Evolutionary conservation across 2,888 invertebrate species (phyloP).

Genomic region (Pristionchus mayeri): DNA sequence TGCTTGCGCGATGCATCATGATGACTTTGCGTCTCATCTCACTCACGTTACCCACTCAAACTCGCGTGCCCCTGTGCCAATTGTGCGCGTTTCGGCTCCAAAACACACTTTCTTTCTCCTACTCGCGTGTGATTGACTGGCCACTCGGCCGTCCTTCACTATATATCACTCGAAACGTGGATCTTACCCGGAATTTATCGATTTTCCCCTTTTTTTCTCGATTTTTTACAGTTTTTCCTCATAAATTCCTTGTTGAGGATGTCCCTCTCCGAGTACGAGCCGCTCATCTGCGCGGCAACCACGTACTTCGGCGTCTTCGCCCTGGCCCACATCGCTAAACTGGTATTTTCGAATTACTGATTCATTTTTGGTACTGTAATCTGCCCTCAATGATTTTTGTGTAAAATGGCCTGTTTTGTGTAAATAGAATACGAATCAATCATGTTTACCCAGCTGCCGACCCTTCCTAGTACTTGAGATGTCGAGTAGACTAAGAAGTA

Average conservation of each 20-base stretch:
- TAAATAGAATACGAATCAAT: too few species aligned
- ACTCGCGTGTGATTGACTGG: too few species aligned
- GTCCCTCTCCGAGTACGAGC: slow-evolving; percentile 33
- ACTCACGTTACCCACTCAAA: neutral
- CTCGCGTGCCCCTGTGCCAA: neutral
- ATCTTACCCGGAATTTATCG: too few species aligned
- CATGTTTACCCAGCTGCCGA: too few species aligned
- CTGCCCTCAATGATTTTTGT: too few species aligned
- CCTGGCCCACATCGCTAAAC: slow-evolving; percentile 5
- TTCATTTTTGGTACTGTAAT: neutral
- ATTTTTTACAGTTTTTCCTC: neutral
- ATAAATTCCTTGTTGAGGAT: neutral
- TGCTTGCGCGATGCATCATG: neutral
- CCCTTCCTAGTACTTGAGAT: too few species aligned
- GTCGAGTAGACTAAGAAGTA: too few species aligned
- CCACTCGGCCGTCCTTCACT: too few species aligned
- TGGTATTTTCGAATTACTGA: too few species aligned
- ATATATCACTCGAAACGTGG: too few species aligned
- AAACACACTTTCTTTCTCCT: neutral
- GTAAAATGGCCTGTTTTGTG: too few species aligned
- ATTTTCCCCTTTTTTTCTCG: neutral
- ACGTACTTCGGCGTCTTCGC: slow-evolving; percentile 35
- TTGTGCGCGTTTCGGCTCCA: neutral
- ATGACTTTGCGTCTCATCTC: neutral
- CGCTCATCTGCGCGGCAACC: slow-evolving; percentile 25